Evolutionary conservation across 2,888 invertebrate genomes (phyloP), one percentile per base, ranked within the genome.

Genomic region (Nebria salina): DNA sequence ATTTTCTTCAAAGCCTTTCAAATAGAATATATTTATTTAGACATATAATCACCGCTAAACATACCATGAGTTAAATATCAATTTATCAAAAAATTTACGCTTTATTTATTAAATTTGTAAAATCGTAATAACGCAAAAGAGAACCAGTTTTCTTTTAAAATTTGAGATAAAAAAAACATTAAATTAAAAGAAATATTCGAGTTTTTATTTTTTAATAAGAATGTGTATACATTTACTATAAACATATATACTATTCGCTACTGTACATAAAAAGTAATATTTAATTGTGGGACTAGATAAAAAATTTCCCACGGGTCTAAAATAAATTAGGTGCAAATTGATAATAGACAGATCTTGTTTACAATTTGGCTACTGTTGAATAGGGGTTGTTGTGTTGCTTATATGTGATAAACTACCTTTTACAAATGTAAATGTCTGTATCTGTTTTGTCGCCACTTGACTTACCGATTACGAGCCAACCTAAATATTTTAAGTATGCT

Each of bases 341-440:
- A 70, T 25, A 4, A 26, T 70, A 70, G 11, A 70, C 70, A 70
- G 34, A 70, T 11, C 70, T 26, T 70, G 70, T 70, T 70, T 70
- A 70, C 70, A 70, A 70, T 11, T 7, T 70, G 0, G 70, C 70
- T 70, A 70, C 70, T 25, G 70, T 26, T 70, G 34, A 70, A 54
- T 54, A 34, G 54, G 54, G 54, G 54, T 13, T 54, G 54, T 54
- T 54, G 8, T 54, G 11, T 11, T 54, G 7, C 8, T 54, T 54
- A 54, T 54, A 13, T 54, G 54, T 54, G 1, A 54, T 54, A 34
- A 4, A 13, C 54, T 54, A 54, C 54, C 54, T 54, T 7, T 54
- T 54, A 54, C 54, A 54, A 54, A 54, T 54, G 13, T 54, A 54
- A 54, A 54, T 54, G 4, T 11, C 54, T 54, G 54, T 54, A 11